Evolutionary conservation across 2,797 vertebrate species (phyloP), one percentile per base, ranked within the genome.

Genomic region (Urophycis tenuis): DNA sequence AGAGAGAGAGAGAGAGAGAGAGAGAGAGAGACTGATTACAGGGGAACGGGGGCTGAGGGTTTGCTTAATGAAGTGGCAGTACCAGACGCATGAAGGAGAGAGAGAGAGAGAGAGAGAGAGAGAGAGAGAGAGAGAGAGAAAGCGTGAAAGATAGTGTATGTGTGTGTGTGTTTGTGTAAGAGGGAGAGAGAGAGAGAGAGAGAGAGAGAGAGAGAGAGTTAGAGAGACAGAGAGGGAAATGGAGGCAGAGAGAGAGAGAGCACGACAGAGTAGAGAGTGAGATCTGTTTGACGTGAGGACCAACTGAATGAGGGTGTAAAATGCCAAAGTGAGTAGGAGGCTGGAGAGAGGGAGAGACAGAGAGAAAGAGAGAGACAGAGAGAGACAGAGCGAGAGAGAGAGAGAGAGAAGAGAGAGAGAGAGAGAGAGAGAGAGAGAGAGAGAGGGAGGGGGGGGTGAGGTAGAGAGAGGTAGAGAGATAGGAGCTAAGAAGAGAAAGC

Each of bases 251-350:
- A 35, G 39, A 60, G 74, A 73, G 77, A 75, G 74, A 31, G 77
- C 34, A 78, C 81, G 79, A 77, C 34, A 35, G 22, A 29, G 29
- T 12, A 64, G 32, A 75, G 19, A 39, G 78, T 71, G 80, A 81
- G 80, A 78, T 82, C 39, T 88, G 88, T 88, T 87, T 81, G 89
- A 90, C 88, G 89, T 91, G 90, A 91, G 87, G 85, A 86, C 86
- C 74, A 85, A 86, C 85, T 82, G 88, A 90, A 90, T 89, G 88
- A 87, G 89, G 85, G 91, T 89, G 87, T 87, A 83, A 88, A 89
- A 90, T 90, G 85, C 86, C 88, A 89, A 88, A 72, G 82, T 71
- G 81, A 88, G 90, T 88, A 82, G 88, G 89, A 91, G 90, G 88
- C 84, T 82, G 78, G 72, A 88, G 82, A 88, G 87, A 87, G 80